Evolutionary conservation across 1,140 invertebrate species (phyloP).

Genomic region (Drosophila tani): DNA sequence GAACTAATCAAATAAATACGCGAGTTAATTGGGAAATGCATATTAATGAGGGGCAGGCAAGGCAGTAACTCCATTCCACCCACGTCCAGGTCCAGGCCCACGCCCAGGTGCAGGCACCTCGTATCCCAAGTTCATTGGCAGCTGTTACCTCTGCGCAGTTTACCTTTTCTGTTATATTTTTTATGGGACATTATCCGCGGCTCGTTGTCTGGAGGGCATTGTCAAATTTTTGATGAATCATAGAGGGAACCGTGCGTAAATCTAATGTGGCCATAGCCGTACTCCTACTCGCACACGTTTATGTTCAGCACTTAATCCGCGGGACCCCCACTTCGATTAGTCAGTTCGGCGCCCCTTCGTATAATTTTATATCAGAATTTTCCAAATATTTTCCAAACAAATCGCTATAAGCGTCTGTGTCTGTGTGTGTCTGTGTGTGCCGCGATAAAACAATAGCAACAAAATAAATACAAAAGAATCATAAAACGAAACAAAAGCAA

Average conservation of each 20-base stretch:
- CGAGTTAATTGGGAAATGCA: conserved; percentile 44
- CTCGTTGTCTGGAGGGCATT: conserved; percentile 34
- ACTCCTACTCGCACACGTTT: conserved; percentile 13
- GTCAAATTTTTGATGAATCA: conserved; percentile 43
- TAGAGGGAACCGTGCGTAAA: conserved; percentile 11
- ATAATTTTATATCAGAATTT: conserved; percentile 51
- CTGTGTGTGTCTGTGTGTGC: conserved; percentile 44
- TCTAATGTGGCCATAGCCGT: conserved; percentile 10
- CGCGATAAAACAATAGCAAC: conserved; percentile 66
- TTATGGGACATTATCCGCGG: conserved; percentile 26
- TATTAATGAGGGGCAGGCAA: conserved; percentile 45
- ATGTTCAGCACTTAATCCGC: conserved; percentile 41
- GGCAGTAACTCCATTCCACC: conserved; percentile 14
- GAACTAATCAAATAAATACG: conserved; percentile 51
- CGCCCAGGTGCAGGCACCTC: neutral
- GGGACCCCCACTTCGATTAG: conserved; percentile 39
- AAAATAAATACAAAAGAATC: conserved; percentile 48
- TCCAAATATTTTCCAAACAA: conserved; percentile 60
- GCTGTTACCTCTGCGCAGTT: conserved; percentile 42
- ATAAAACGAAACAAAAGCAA: conserved; percentile 12
- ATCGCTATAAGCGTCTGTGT: neutral
- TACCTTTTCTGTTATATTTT: conserved; percentile 22
- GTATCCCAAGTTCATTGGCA: conserved; percentile 18
- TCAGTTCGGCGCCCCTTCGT: conserved; percentile 16
- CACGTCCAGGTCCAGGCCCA: conserved; percentile 9